Evolutionary conservation across 2,113 vertebrate genomes (phyloP).

Genomic region (Antechinus stuartii): DNA sequence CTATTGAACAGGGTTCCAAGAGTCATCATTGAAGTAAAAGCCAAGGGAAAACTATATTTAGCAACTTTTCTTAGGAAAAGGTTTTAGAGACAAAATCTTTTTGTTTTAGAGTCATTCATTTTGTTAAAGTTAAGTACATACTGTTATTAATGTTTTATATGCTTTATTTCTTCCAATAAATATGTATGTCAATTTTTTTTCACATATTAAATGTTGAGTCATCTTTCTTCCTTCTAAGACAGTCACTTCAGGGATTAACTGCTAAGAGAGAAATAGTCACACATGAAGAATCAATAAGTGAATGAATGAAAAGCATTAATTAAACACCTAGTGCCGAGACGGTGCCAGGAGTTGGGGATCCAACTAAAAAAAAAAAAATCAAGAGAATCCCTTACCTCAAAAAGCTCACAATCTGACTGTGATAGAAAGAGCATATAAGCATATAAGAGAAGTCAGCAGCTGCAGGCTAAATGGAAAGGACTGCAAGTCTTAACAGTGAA

Average conservation of each 20-base stretch:
- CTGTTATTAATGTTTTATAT: not conserved
- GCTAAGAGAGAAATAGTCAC: not conserved
- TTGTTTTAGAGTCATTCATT: not conserved
- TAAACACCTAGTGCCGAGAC: not conserved
- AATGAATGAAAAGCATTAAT: not conserved
- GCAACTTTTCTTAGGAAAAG: not conserved
- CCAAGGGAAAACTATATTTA: not conserved
- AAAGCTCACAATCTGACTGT: not conserved
- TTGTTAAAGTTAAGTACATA: not conserved
- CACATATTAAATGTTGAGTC: not conserved
- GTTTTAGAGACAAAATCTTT: not conserved
- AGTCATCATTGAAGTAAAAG: not conserved
- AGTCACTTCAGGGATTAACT: not conserved
- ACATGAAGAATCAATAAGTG: not conserved
- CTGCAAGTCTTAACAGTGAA: too few species aligned
- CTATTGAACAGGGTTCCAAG: not conserved
- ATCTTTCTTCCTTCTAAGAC: not conserved
- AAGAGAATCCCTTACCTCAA: not conserved
- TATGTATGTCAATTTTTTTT: not conserved
- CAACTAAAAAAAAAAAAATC: not conserved
- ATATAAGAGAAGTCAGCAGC: too few species aligned
- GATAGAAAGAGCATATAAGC: too few species aligned
- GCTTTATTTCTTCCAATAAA: not conserved
- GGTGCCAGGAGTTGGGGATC: not conserved
- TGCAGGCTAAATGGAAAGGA: too few species aligned